Evolutionary conservation across 2,113 vertebrate genomes (phyloP).

Genomic region (Xiphophorus hellerii): DNA sequence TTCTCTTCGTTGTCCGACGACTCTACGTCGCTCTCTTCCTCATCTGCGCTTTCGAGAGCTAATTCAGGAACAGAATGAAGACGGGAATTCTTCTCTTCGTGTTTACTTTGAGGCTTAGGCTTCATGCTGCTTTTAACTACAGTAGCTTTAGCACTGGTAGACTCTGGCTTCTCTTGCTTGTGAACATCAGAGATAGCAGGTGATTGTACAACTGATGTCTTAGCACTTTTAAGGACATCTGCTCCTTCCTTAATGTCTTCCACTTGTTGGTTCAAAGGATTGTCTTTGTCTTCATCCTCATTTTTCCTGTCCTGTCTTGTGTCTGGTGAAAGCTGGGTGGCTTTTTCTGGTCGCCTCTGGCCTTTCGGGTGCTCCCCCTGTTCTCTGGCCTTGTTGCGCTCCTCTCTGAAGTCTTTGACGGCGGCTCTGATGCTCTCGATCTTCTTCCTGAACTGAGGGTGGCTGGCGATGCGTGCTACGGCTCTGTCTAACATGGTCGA

Average conservation of each 20-base stretch:
- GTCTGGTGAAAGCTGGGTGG: background rate
- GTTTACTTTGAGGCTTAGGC: constrained; percentile 29
- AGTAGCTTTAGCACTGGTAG: background rate
- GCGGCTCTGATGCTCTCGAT: constrained; percentile 85
- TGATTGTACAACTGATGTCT: background rate
- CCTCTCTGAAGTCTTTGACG: constrained; percentile 89
- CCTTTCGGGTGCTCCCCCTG: constrained; percentile 24
- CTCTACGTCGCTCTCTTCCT: constrained; percentile 75
- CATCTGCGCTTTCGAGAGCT: background rate
- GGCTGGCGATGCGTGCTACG: constrained; percentile 86
- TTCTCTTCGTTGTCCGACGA: constrained; percentile 62
- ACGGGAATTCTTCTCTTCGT: constrained; percentile 5
- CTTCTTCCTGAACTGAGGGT: constrained; percentile 87
- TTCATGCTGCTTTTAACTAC: constrained; percentile 15
- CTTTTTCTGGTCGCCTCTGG: constrained; percentile 35
- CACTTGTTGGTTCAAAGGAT: background rate
- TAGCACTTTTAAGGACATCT: background rate
- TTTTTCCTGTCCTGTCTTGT: background rate
- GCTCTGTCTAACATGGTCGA: constrained; percentile 85
- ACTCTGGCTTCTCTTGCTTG: constrained; percentile 14
- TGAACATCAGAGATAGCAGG: constrained; percentile 10
- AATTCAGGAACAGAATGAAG: background rate
- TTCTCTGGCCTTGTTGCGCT: constrained; percentile 73
- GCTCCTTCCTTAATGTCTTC: constrained; percentile 4
- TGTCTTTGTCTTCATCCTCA: constrained; percentile 3